Evolutionary conservation across 1,140 invertebrate species (phyloP), one percentile per base, ranked within the genome.

Genomic region (Telenomus remus): DNA sequence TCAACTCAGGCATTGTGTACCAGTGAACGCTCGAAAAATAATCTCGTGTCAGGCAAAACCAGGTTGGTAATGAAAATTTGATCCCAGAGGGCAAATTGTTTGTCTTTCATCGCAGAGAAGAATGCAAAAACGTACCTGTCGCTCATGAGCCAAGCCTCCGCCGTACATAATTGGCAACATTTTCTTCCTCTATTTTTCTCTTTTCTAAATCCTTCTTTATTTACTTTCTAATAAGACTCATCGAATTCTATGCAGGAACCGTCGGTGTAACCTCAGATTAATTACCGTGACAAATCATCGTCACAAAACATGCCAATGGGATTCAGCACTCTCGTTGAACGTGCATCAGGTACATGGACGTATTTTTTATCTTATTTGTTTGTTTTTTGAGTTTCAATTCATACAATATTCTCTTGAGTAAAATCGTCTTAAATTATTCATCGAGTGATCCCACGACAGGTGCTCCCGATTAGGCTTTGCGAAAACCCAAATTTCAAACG

Each of bases 121-220:
- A 27, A 27, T 27, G 19, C 19, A 27, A 27, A 27, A 27, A 82
- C 82, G 57, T 88, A 87, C 87, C 85, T 87, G 85, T 66, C 84
- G 81, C 68, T 87, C 85, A 70, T 81, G 80, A 71, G 82, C 79
- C 82, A 87, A 85, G 80, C 85, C 81, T 80, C 83, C 84, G 59
- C 85, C 84, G 80, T 87, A 87, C 87, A 87, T 88, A 53, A 63
- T 82, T 81, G 75, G 61, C 49, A 78, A 63, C 37, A 55, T 68
- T 14, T 55, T 60, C 64, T 15, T 43, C 10, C 4, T 33, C 6
- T 13, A 13, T n/a, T 44, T 9, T 11, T 44, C 12, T 7, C 57
- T 19, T 3, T 47, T 33, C 35, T 4, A 39, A 39, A 19, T 53
- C 11, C 43, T 12, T 44, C n/a, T 14, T 44, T 13, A 13, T 27